phyloP scores from a whole-genome alignment of 1,140 invertebrate genomes.

The Ips typographus region DNA sequence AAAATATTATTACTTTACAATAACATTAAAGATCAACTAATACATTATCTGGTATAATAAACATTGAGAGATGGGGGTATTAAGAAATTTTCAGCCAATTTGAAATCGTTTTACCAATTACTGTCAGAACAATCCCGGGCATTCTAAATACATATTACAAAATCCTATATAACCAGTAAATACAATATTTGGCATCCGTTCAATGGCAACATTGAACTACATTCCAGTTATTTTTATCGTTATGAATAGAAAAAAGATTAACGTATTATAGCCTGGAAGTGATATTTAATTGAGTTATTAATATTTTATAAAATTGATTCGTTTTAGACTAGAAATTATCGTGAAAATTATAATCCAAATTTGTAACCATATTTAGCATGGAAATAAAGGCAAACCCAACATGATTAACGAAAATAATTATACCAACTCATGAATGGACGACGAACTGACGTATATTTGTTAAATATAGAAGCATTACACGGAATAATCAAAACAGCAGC shows the following conservation, averaged over 20 bases:
- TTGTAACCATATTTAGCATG: no score
- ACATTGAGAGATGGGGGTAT: no score
- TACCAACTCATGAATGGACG: conserved; percentile 8
- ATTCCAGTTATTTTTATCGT: conserved; percentile 10
- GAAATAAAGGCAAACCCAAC: no score
- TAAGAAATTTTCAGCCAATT: no score
- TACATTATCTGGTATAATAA: no score
- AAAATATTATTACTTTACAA: no score
- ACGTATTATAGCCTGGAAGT: background rate
- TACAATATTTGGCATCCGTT: conserved; percentile 12
- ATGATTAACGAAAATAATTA: conserved; percentile 13
- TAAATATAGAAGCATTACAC: conserved; percentile 19
- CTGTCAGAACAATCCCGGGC: background rate
- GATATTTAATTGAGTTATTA: no score
- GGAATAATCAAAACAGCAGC: conserved; percentile 8
- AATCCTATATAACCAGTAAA: background rate
- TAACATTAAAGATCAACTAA: no score
- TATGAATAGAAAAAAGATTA: conserved; percentile 5
- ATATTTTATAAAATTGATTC: no score
- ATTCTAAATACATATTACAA: conserved; percentile 2
- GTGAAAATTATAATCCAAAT: no score
- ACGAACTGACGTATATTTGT: conserved; percentile 12
- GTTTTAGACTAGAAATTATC: no score
- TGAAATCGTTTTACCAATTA: background rate
- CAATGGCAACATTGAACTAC: conserved; percentile 15